Evolutionary conservation across 1,140 invertebrate species (phyloP).

Genomic region (Bombus picipes): DNA sequence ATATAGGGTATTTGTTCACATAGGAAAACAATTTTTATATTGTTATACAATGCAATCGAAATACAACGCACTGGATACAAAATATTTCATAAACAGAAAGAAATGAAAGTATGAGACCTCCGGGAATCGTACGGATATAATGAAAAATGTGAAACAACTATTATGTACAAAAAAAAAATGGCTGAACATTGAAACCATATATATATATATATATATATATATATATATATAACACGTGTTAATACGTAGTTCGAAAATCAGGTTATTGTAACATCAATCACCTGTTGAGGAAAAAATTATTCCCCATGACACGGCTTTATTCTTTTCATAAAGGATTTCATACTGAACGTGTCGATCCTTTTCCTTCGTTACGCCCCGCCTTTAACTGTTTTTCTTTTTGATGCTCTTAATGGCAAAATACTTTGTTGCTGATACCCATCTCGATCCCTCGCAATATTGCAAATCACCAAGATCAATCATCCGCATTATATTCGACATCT

Average conservation of each 20-base stretch:
- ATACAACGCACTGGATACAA: no score
- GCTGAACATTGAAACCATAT: not conserved
- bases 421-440: constrained; percentile 7
- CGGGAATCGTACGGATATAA: not conserved
- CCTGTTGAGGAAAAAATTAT: constrained; percentile 27
- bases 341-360: constrained; percentile 13
- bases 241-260: not conserved
- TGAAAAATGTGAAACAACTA: not conserved
- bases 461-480: constrained; percentile 39
- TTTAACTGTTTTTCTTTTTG: constrained; percentile 7
- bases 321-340: constrained; percentile 20
- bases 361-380: constrained; percentile 1
- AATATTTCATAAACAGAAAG: not conserved
- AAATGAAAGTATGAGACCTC: not conserved
- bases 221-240: not conserved
- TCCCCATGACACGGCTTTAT: constrained; percentile 40
- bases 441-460: constrained; percentile 14
- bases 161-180: not conserved
- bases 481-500: not conserved
- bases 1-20: not conserved
- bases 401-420: constrained; percentile 15
- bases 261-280: constrained; percentile 34
- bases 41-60: not conserved
- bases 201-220: no score
- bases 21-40: not conserved